Evolutionary conservation across 2,113 vertebrate genomes (phyloP).

Genomic region (Numida meleagris): DNA sequence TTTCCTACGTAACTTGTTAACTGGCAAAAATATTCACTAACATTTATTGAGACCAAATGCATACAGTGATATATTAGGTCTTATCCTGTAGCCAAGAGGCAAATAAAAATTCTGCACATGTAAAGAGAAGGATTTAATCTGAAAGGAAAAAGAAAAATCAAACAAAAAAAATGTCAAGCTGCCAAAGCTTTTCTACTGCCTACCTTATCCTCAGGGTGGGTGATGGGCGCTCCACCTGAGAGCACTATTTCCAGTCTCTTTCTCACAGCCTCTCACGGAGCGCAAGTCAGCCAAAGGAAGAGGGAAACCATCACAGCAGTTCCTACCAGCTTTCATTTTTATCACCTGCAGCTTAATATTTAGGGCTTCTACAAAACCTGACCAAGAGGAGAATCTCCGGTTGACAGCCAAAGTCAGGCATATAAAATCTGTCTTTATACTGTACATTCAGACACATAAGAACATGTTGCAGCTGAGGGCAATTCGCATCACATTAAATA

Average conservation of each 20-base stretch:
- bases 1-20: background rate
- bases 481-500: accelerated
- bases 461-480: background rate
- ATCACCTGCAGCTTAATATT: background rate
- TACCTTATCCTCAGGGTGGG: background rate
- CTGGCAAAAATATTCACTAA: background rate
- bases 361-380: background rate
- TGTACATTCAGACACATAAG: background rate
- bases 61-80: background rate
- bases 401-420: background rate
- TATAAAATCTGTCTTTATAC: background rate
- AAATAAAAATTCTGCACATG: background rate
- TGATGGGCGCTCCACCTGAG: background rate
- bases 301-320: background rate
- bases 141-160: background rate
- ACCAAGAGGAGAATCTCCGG: background rate
- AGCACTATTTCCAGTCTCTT: background rate
- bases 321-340: background rate
- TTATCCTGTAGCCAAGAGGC: background rate
- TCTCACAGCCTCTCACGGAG: accelerated
- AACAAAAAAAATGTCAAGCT: background rate
- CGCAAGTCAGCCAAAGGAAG: background rate
- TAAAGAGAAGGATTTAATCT: background rate
- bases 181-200: background rate
- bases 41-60: background rate